These are phyloP conservation scores for Cheilosia vernalis DNA, from an alignment of 2,888 invertebrate genomes.

Conservation along the genomic window DNA sequence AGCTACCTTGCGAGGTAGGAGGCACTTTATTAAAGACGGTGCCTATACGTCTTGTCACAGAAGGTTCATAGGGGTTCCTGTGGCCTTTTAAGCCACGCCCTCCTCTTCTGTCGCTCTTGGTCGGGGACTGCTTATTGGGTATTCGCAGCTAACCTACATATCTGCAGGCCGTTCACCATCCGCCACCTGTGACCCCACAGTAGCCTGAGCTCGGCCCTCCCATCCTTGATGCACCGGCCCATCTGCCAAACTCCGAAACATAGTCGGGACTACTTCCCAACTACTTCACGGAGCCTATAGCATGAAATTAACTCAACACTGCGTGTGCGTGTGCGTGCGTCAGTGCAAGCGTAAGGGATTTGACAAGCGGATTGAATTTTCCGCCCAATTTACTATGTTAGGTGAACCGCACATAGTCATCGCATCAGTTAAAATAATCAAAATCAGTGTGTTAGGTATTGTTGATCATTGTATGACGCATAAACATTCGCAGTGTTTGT, in stretches of 20 bases:
- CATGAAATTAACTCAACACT: too few relatives aligned
- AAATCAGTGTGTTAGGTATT: conserved; percentile 24
- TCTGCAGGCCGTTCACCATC: too few relatives aligned
- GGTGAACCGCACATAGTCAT: conserved; percentile 18
- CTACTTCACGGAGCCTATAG: too few relatives aligned
- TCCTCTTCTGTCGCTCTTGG: neutral
- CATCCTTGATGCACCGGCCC: too few relatives aligned
- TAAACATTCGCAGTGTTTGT: too few relatives aligned
- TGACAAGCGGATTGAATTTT: conserved; percentile 48
- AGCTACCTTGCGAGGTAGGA: neutral
- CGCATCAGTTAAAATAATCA: conserved; percentile 29
- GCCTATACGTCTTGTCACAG: neutral
- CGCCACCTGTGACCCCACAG: too few relatives aligned
- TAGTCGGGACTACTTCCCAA: too few relatives aligned
- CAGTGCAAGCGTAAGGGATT: neutral
- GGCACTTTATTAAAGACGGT: neutral
- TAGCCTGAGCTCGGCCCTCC: too few relatives aligned
- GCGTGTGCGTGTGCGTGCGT: too few relatives aligned
- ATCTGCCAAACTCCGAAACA: too few relatives aligned
- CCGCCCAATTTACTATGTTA: conserved; percentile 40
- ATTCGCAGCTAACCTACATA: too few relatives aligned
- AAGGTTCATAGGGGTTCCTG: neutral
- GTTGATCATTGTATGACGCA: too few relatives aligned
- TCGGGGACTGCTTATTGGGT: neutral
- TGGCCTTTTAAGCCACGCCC: neutral